Evolutionary conservation across 1,140 invertebrate species (phyloP).

Genomic region (Caenorhabditis remanei): DNA sequence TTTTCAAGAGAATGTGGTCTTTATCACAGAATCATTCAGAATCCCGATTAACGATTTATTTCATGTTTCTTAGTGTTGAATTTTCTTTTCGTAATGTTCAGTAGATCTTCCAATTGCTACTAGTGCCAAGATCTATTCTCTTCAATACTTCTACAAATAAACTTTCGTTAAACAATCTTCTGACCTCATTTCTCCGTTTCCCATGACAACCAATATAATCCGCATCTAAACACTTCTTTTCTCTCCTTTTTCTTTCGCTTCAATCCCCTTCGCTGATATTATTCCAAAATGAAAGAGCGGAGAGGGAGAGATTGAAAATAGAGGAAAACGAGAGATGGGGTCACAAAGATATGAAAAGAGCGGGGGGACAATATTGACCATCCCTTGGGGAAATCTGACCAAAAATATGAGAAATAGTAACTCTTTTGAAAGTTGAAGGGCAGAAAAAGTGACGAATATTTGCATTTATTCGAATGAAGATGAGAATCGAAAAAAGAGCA

Average conservation of each 20-base stretch:
- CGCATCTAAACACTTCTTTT: background rate
- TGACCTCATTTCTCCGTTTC: background rate
- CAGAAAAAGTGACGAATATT: slow-evolving; percentile 15
- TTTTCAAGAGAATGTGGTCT: no score
- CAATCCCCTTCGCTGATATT: background rate
- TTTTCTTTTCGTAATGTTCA: no score
- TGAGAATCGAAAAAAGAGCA: background rate
- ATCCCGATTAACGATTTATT: no score
- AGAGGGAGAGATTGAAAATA: background rate
- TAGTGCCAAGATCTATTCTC: no score
- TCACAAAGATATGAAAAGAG: slow-evolving; percentile 17
- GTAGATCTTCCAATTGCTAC: no score
- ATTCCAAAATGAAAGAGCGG: slow-evolving; percentile 14
- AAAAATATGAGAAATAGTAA: slow-evolving; percentile 32
- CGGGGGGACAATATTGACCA: slow-evolving; percentile 24
- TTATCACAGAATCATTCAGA: no score
- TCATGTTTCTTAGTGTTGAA: no score
- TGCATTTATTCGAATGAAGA: background rate
- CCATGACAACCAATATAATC: no score
- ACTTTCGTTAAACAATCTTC: background rate
- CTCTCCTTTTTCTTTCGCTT: background rate
- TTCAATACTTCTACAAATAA: background rate
- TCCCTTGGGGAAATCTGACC: slow-evolving; percentile 51
- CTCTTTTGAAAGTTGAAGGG: background rate
- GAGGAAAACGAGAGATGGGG: slow-evolving; percentile 14